Evolutionary conservation across 2,797 vertebrate species (phyloP).

Genomic region (Sarcophilus harrisii): DNA sequence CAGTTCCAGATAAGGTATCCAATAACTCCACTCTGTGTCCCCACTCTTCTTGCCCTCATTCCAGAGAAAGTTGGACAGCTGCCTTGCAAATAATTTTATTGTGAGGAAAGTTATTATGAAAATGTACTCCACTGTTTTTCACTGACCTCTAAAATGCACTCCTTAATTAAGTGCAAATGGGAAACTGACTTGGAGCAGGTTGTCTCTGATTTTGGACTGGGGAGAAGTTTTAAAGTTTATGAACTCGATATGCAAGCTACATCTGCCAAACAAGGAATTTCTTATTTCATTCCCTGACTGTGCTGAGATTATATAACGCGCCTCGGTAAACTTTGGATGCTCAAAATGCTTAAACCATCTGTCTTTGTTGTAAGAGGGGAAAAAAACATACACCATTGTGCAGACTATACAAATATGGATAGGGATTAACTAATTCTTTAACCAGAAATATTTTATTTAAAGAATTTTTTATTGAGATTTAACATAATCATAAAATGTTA

Average conservation of each 20-base stretch:
- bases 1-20: constrained; percentile 87
- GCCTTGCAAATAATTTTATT: constrained; percentile 87
- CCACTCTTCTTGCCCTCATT: constrained; percentile 83
- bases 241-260: constrained; percentile 83
- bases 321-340: constrained; percentile 77
- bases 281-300: constrained; percentile 81
- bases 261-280: constrained; percentile 84
- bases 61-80: constrained; percentile 84
- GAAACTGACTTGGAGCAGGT: constrained; percentile 86
- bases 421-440: constrained; percentile 80
- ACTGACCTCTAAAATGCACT: constrained; percentile 87
- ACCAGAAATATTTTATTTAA: constrained; percentile 74
- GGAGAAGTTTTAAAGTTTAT: constrained; percentile 86
- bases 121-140: constrained; percentile 82
- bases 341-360: constrained; percentile 85
- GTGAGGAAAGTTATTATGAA: constrained; percentile 86
- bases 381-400: constrained; percentile 54
- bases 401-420: constrained; percentile 71
- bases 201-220: constrained; percentile 85
- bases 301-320: constrained; percentile 81
- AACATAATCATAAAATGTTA: constrained; percentile 73
- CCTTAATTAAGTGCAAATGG: constrained; percentile 89
- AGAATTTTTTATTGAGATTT: constrained; percentile 65
- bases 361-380: constrained; percentile 76
- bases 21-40: constrained; percentile 84